These are phyloP conservation scores for Macheiramphus alcinus DNA, from an alignment of 2,113 vertebrate genomes.

Conservation along the genomic window DNA sequence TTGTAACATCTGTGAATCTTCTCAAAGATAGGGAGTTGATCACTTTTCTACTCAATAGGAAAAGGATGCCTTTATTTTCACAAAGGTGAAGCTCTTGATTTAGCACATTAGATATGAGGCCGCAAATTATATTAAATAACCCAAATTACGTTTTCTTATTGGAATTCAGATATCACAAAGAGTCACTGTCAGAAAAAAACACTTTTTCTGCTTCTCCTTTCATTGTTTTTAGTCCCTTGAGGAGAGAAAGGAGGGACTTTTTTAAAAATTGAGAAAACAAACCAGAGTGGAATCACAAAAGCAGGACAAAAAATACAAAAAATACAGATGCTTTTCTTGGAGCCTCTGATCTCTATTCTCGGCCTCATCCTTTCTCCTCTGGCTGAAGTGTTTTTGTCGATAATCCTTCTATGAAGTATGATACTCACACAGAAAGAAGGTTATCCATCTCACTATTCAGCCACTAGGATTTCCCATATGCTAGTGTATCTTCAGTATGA, in stretches of 20 bases:
- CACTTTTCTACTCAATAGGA: neutral
- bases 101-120: neutral
- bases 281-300: neutral
- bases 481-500: neutral
- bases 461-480: neutral
- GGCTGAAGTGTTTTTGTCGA: neutral
- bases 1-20: neutral
- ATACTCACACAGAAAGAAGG: neutral
- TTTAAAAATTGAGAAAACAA: neutral
- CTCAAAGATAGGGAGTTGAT: neutral
- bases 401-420: neutral
- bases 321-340: neutral
- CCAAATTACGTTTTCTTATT: neutral
- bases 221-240: neutral
- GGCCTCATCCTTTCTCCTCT: neutral
- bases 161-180: neutral
- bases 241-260: neutral
- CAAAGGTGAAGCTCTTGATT: neutral
- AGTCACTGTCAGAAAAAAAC: neutral
- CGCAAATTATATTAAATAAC: neutral
- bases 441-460: neutral
- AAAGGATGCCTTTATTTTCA: neutral
- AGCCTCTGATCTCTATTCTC: neutral
- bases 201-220: neutral
- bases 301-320: neutral